phyloP scores from a whole-genome alignment of 2,888 invertebrate genomes.

The Rhagonycha fulva region DNA sequence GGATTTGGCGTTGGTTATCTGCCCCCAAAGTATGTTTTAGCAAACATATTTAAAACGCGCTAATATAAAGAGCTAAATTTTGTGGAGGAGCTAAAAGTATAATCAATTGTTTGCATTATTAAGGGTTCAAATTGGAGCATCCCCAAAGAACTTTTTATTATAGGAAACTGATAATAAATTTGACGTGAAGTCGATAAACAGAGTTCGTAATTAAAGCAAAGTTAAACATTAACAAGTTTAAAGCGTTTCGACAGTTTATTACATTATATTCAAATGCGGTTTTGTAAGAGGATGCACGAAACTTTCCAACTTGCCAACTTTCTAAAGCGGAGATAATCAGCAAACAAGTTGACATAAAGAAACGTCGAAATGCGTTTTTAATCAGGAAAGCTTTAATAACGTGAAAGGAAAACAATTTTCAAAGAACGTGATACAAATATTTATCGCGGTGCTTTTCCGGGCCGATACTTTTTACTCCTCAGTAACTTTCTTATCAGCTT shows the following conservation, averaged over 20 bases:
- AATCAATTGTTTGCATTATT: background rate
- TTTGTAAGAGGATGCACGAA: background rate
- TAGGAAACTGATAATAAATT: background rate
- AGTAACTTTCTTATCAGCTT: background rate
- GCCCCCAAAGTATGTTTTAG: background rate
- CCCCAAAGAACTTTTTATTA: background rate
- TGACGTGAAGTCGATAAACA: background rate
- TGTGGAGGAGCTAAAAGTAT: background rate
- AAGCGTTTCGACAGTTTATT: background rate
- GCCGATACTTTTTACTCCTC: background rate
- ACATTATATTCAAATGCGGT: background rate
- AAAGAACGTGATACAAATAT: background rate
- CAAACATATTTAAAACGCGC: too few relatives aligned
- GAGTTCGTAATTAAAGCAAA: background rate
- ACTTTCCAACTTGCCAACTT: background rate
- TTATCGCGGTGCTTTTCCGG: background rate
- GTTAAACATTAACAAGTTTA: background rate
- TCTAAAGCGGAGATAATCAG: background rate
- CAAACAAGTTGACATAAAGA: background rate
- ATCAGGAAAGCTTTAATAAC: background rate
- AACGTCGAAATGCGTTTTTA: background rate
- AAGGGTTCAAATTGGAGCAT: background rate
- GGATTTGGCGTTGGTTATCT: background rate
- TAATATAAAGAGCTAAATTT: background rate
- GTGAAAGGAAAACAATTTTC: slow-evolving; percentile 1